These are phyloP conservation scores for Dilophus febrilis DNA, from an alignment of 2,888 invertebrate genomes.

Conservation along the genomic window DNA sequence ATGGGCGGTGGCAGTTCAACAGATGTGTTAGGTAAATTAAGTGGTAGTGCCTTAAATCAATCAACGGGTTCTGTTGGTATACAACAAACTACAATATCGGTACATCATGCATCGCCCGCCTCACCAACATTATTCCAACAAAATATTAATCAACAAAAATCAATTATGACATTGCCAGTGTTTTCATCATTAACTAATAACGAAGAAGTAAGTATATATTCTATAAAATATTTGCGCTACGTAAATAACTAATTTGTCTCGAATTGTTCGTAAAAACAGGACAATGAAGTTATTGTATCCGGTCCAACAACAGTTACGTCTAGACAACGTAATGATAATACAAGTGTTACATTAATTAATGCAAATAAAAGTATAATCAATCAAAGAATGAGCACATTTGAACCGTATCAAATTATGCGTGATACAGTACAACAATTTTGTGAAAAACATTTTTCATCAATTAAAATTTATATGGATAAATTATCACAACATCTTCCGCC, in stretches of 20 bases:
- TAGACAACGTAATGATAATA: conserved; percentile 49
- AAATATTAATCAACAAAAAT: conserved; percentile 22
- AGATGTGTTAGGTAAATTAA: conserved; percentile 26
- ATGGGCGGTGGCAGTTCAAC: conserved; percentile 20
- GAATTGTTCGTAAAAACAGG: conserved; percentile 14
- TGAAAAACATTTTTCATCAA: conserved; percentile 84
- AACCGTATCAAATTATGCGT: conserved; percentile 71
- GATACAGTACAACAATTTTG: conserved; percentile 91
- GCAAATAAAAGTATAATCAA: conserved; percentile 31
- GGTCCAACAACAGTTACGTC: conserved; percentile 44
- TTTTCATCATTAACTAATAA: conserved; percentile 18
- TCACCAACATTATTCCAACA: conserved; percentile 24
- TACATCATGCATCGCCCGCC: conserved; percentile 29
- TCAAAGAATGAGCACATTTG: conserved; percentile 67
- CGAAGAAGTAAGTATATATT: neutral
- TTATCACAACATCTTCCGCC: conserved; percentile 70
- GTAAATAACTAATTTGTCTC: neutral
- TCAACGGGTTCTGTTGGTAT: conserved; percentile 23
- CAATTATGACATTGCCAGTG: conserved; percentile 27
- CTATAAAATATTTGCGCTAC: neutral
- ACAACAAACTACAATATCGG: conserved; percentile 27
- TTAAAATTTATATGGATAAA: conserved; percentile 79
- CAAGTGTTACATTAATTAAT: conserved; percentile 60
- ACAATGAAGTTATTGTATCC: conserved; percentile 34
- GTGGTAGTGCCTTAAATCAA: conserved; percentile 29